Evolutionary conservation across 2,888 invertebrate species (phyloP).

Genomic region (Nycteola revayana): DNA sequence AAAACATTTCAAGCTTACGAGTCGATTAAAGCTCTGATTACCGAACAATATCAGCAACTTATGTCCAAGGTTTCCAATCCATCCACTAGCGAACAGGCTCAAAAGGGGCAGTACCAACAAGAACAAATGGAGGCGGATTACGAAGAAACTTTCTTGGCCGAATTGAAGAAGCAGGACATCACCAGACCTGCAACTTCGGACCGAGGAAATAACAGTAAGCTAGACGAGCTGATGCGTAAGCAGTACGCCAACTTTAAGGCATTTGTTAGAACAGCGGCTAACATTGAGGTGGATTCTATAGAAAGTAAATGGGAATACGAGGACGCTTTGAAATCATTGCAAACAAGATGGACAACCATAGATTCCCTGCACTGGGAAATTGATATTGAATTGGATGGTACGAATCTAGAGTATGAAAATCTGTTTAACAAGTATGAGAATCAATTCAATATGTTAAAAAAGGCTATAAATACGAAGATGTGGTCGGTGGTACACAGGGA

Average conservation of each 20-base stretch:
- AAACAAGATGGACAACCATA: slow-evolving; percentile 2
- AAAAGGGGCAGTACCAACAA: neutral
- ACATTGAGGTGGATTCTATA: slow-evolving; percentile 1
- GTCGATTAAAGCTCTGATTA: neutral
- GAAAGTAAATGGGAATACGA: neutral
- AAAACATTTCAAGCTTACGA: neutral
- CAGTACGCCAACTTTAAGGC: neutral
- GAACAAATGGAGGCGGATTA: neutral
- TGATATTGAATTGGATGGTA: slow-evolving; percentile 15
- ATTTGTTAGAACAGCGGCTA: neutral
- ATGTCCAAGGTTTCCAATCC: too few relatives aligned
- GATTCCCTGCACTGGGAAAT: slow-evolving; percentile 20
- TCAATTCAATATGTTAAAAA: slow-evolving; percentile 16
- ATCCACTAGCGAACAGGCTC: neutral
- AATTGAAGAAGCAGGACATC: neutral
- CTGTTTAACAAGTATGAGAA: slow-evolving; percentile 16
- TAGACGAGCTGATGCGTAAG: neutral
- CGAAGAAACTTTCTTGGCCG: neutral
- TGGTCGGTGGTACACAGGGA: slow-evolving; percentile 17
- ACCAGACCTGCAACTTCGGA: neutral
- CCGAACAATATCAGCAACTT: slow-evolving; percentile 1
- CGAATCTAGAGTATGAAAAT: slow-evolving; percentile 16
- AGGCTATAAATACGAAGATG: slow-evolving; percentile 20
- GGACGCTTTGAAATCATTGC: slow-evolving; percentile 2
- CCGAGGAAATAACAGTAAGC: neutral